These are phyloP conservation scores for Mythimna loreyi DNA, from an alignment of 2,888 invertebrate genomes.

Conservation along the genomic window DNA sequence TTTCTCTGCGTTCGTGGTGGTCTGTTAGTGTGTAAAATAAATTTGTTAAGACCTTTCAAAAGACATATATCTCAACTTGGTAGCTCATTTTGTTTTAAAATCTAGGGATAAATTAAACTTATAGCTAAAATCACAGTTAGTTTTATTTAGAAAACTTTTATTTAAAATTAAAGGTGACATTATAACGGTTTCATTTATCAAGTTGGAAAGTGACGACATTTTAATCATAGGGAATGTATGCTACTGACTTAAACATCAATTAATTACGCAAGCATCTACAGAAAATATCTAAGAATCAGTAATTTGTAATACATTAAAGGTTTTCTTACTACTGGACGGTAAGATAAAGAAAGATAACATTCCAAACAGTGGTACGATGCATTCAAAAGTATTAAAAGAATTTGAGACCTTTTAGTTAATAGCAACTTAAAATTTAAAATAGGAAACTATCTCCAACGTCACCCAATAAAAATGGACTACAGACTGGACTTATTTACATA, in stretches of 20 bases:
- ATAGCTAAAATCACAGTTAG: background rate
- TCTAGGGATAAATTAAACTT: background rate
- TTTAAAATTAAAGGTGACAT: background rate
- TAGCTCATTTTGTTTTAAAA: too few species aligned
- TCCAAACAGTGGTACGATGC: conserved; percentile 33
- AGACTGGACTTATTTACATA: conserved; percentile 63
- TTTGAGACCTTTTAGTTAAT: conserved; percentile 50
- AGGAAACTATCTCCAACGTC: conserved; percentile 32
- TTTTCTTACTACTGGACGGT: conserved; percentile 33
- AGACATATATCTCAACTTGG: too few species aligned
- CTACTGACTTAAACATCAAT: conserved; percentile 45
- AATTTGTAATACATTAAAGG: conserved; percentile 59
- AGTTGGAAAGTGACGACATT: conserved; percentile 37
- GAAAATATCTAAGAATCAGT: conserved; percentile 48
- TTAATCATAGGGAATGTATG: conserved; percentile 47
- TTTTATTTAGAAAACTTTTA: conserved; percentile 4
- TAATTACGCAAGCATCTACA: conserved; percentile 45
- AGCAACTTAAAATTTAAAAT: conserved; percentile 36
- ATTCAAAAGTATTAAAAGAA: conserved; percentile 37
- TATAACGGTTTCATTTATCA: conserved; percentile 32
- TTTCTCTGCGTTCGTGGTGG: too few species aligned
- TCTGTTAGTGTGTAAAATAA: too few species aligned
- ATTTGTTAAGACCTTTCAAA: too few species aligned
- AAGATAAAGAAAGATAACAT: conserved; percentile 54
- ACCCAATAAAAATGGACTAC: conserved; percentile 47